Conservation (phyloP, 2,113 vertebrate species). For the Calypte anna region DNA sequence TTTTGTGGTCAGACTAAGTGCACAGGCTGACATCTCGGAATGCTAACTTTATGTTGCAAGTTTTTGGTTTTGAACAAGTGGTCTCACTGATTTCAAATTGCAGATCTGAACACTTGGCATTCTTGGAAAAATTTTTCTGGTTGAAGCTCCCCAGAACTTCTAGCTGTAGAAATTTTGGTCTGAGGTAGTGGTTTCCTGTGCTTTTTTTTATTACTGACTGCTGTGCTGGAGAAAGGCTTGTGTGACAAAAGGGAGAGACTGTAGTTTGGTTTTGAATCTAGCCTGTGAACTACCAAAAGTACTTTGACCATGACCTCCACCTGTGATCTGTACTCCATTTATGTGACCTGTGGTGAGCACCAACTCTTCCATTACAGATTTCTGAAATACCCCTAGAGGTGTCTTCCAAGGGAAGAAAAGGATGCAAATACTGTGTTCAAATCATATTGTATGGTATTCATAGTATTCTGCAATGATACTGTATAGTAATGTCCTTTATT, state of each 20-base stretch:
- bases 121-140: background rate
- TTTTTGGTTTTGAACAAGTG: background rate
- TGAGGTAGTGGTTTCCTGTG: background rate
- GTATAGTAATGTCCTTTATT: background rate
- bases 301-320: background rate
- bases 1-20: background rate
- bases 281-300: background rate
- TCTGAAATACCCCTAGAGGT: background rate
- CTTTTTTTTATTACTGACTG: background rate
- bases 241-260: background rate
- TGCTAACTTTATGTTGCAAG: background rate
- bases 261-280: accelerated
- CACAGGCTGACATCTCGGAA: background rate
- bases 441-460: background rate
- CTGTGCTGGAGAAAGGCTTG: background rate
- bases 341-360: background rate
- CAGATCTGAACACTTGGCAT: background rate
- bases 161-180: background rate
- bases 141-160: background rate
- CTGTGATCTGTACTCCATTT: background rate
- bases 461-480: background rate
- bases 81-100: background rate
- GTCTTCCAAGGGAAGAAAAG: background rate
- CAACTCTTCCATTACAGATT: background rate
- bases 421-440: background rate